phyloP scores from a whole-genome alignment of 1,140 invertebrate genomes.

The Philotrypesis tridentata region DNA sequence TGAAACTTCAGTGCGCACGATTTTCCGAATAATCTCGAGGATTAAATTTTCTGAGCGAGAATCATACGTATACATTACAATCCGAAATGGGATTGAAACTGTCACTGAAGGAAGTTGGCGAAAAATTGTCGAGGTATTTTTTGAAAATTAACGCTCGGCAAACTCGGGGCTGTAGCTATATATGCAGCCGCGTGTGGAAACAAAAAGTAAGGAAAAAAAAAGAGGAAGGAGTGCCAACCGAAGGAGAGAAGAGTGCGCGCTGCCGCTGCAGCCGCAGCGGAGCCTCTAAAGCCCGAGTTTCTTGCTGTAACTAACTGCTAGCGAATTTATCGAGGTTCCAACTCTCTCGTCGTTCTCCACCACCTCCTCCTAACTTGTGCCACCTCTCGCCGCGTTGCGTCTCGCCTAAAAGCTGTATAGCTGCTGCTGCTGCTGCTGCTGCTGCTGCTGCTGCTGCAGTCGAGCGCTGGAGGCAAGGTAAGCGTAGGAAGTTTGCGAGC shows the following conservation, averaged over 20 bases:
- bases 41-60: too few relatives aligned
- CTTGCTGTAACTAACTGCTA: constrained; percentile 70
- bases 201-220: constrained; percentile 1
- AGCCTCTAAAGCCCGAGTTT: constrained; percentile 61
- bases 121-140: not conserved
- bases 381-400: not conserved
- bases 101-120: not conserved
- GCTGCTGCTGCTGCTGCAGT: constrained; percentile 37
- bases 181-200: not conserved
- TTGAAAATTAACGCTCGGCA: constrained; percentile 29
- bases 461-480: constrained; percentile 55
- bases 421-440: too few relatives aligned
- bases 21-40: too few relatives aligned
- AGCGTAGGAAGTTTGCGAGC: constrained; percentile 64
- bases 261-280: too few relatives aligned
- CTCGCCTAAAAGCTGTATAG: not conserved
- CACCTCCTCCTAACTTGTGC: constrained; percentile 28
- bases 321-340: constrained; percentile 70
- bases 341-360: constrained; percentile 61
- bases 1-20: too few relatives aligned
- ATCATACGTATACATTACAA: not conserved
- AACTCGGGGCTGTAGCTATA: not conserved
- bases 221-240: not conserved
- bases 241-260: not conserved
- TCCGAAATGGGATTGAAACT: not conserved